Percentiles rank a stretch among this genome's conserved stretches.
phyloP scores from a whole-genome alignment of 2,888 invertebrate genomes.

The Aphidius colemani region DNA sequence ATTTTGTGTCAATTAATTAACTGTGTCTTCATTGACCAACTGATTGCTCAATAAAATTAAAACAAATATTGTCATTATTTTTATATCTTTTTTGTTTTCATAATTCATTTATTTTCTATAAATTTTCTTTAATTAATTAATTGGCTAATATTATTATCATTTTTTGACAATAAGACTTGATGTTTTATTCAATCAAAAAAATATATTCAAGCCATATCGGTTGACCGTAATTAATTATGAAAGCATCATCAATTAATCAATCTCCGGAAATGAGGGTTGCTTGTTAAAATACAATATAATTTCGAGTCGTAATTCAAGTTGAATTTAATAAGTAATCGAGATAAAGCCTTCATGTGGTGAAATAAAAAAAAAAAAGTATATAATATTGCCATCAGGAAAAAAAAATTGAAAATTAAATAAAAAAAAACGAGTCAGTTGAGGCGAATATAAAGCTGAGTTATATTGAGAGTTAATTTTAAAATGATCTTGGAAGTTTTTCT shows the following conservation, averaged over 20 bases:
- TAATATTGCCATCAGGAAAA: not conserved
- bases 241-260: not conserved
- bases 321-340: constrained; percentile 4
- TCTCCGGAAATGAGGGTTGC: not conserved
- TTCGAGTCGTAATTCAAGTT: not conserved
- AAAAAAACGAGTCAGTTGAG: constrained; percentile 1
- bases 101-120: not conserved
- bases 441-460: not conserved
- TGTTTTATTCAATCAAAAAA: not conserved
- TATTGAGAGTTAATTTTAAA: constrained; percentile 5
- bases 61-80: too few relatives aligned
- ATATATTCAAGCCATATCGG: not conserved
- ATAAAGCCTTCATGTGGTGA: constrained; percentile 3
- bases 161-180: not conserved
- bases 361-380: not conserved
- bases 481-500: constrained; percentile 9
- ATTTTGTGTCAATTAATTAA: not conserved
- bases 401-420: not conserved
- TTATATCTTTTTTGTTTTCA: too few relatives aligned
- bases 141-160: not conserved
- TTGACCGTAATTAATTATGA: not conserved
- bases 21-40: not conserved
- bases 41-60: constrained; percentile 8
- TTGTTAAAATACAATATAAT: not conserved
- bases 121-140: not conserved